phyloP scores from a whole-genome alignment of 2,797 vertebrate species.

The Urophycis tenuis region DNA sequence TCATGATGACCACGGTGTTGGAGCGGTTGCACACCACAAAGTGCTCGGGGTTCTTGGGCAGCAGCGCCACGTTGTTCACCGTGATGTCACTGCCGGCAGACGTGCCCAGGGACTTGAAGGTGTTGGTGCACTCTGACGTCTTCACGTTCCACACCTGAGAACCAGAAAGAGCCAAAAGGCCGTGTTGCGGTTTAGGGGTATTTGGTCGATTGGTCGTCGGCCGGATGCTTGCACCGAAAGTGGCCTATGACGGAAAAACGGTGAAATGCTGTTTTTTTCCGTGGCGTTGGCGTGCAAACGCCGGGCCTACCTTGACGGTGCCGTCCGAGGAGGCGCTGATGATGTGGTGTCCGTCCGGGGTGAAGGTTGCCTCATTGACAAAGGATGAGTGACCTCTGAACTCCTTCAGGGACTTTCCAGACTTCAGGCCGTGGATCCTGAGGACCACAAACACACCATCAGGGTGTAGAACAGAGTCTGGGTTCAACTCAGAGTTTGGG shows the following conservation, averaged over 20 bases:
- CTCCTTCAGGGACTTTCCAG: slow-evolving; percentile 92
- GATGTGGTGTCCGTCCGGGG: slow-evolving; percentile 92
- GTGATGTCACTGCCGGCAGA: slow-evolving; percentile 96
- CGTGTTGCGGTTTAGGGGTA: background rate
- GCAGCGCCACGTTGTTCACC: slow-evolving; percentile 89
- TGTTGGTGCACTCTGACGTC: slow-evolving; percentile 91
- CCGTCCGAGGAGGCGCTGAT: slow-evolving; percentile 94
- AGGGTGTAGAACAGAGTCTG: background rate
- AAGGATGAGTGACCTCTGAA: slow-evolving; percentile 95
- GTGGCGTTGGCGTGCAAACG: too few relatives aligned
- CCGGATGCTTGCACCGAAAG: too few relatives aligned
- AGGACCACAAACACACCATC: background rate
- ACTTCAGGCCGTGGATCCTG: slow-evolving; percentile 94
- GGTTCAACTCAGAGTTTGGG: too few relatives aligned
- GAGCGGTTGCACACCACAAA: slow-evolving; percentile 98
- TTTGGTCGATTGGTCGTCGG: too few relatives aligned
- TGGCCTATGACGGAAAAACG: too few relatives aligned
- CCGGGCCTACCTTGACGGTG: slow-evolving; percentile 83
- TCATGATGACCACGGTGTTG: slow-evolving; percentile 99
- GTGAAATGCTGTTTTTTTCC: too few relatives aligned
- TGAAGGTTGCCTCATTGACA: slow-evolving; percentile 94
- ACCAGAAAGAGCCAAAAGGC: background rate
- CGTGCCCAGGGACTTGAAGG: slow-evolving; percentile 94
- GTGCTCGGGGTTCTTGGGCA: slow-evolving; percentile 98
- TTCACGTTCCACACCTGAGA: slow-evolving; percentile 94